Conservation (phyloP, 2,797 vertebrate species). For the Anas georgica region DNA sequence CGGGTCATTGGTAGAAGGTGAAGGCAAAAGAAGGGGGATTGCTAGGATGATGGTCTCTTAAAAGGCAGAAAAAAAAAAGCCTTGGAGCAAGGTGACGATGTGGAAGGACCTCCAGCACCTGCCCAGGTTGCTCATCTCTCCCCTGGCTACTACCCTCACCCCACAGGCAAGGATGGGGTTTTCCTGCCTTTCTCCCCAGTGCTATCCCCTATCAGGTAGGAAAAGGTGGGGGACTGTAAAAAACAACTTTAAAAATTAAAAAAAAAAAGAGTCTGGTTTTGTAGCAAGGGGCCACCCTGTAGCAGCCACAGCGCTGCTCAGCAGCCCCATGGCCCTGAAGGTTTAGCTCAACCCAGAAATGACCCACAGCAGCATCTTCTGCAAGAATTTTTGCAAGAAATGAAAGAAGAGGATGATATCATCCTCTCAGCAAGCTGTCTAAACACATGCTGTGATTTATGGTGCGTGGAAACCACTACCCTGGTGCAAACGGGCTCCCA, state of each 20-base stretch:
- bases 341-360: accelerated
- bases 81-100: not conserved
- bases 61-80: not conserved
- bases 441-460: not conserved
- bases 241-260: not conserved
- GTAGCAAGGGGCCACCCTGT: not conserved
- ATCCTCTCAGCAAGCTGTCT: constrained; percentile 15
- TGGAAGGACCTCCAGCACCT: not conserved
- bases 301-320: accelerated
- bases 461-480: accelerated
- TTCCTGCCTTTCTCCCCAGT: not conserved
- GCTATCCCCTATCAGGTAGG: not conserved
- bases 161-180: not conserved
- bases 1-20: not conserved
- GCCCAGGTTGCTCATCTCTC: not conserved
- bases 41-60: not conserved
- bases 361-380: not conserved
- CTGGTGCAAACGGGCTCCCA: not conserved
- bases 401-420: not conserved
- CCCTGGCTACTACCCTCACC: not conserved
- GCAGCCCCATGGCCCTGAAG: not conserved
- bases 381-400: not conserved
- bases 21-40: not conserved
- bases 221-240: not conserved
- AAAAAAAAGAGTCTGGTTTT: not conserved